A percentile compares a stretch with the other conserved stretches of the same genome.
These are phyloP conservation scores for Yponomeuta malinellus DNA, from an alignment of 2,888 invertebrate genomes.

Conservation along the genomic window DNA sequence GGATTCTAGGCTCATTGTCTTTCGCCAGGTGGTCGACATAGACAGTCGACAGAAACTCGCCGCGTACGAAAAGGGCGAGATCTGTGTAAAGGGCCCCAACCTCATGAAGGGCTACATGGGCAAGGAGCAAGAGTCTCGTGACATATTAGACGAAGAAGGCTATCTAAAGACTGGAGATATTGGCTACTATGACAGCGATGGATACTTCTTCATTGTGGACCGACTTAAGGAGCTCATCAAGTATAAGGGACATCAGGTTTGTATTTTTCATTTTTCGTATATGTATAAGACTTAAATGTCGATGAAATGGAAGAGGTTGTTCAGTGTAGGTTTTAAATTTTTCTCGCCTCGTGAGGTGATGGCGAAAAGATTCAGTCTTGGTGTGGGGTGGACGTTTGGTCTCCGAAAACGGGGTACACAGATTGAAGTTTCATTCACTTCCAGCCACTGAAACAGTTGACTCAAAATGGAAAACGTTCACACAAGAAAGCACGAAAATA, in stretches of 20 bases:
- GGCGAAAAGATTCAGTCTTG: too few species aligned
- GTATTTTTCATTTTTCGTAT: not conserved
- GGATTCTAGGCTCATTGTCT: too few species aligned
- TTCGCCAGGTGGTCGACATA: conserved; percentile 51
- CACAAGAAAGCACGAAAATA: too few species aligned
- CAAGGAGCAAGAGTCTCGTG: conserved; percentile 35
- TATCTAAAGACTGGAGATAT: conserved; percentile 55
- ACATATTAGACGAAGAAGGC: conserved; percentile 46
- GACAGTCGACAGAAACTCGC: conserved; percentile 39
- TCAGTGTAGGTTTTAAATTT: not conserved
- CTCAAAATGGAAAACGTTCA: too few species aligned
- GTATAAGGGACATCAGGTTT: conserved; percentile 46
- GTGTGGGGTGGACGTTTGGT: not conserved
- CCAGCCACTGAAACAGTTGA: not conserved
- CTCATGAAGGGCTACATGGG: conserved; percentile 50
- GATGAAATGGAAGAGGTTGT: not conserved
- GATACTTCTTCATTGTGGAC: conserved; percentile 53
- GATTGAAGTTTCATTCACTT: not conserved
- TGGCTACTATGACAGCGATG: conserved; percentile 54
- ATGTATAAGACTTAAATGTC: not conserved
- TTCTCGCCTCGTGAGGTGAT: not conserved
- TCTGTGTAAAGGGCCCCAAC: conserved; percentile 45
- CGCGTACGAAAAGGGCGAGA: conserved; percentile 41
- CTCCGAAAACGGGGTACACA: not conserved
- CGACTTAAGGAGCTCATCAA: conserved; percentile 57